These are phyloP conservation scores for Hemicordylus capensis DNA, from an alignment of 2,113 vertebrate species.

Conservation along the genomic window DNA sequence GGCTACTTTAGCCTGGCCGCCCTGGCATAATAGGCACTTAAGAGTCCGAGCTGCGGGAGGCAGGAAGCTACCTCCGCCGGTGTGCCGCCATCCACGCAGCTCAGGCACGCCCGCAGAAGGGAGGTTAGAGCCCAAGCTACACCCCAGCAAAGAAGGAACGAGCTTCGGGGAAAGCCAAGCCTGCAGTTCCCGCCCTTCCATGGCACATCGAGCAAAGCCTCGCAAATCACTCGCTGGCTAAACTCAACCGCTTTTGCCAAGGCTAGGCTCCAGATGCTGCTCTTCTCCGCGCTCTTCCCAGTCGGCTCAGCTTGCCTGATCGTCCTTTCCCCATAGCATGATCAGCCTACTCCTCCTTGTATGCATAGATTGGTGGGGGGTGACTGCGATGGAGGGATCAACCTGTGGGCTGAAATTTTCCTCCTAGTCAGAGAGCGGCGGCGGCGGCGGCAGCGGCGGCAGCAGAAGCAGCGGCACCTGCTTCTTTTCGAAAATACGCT, in stretches of 20 bases:
- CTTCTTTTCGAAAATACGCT: background rate
- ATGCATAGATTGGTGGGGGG: background rate
- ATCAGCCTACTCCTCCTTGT: background rate
- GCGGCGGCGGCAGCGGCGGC: background rate
- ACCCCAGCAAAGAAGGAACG: background rate
- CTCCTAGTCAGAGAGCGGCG: background rate
- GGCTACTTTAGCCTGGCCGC: background rate
- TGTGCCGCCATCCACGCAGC: background rate
- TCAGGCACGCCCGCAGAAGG: background rate
- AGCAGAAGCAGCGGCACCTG: background rate
- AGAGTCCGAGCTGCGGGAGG: background rate
- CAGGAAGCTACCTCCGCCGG: background rate
- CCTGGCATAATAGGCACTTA: background rate
- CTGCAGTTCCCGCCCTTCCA: background rate
- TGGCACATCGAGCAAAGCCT: background rate
- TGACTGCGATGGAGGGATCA: conserved; percentile 32
- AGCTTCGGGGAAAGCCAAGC: background rate
- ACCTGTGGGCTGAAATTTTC: conserved; percentile 23
- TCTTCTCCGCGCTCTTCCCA: background rate
- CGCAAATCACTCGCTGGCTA: background rate
- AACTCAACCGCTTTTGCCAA: background rate
- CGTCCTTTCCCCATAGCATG: background rate
- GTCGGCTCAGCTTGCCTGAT: background rate
- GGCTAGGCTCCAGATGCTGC: background rate
- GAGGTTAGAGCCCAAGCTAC: background rate